Conservation (phyloP, 1,140 invertebrate species). For the Platyura marginata region DNA sequence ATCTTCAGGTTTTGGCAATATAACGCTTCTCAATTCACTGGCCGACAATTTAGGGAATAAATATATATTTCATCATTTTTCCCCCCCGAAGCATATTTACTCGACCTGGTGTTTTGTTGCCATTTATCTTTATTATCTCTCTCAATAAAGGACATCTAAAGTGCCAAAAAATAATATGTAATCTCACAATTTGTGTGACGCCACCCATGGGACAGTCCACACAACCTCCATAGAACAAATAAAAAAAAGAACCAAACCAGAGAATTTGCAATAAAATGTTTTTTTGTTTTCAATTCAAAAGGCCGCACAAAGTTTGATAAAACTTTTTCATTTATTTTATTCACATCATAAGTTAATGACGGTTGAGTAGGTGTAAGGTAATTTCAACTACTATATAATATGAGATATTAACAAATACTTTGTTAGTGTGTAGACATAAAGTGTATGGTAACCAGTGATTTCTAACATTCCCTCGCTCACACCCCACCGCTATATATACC, state of each 20-base stretch:
- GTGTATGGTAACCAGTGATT: too few species aligned
- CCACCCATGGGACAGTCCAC: neutral
- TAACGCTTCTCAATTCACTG: too few species aligned
- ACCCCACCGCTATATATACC: too few species aligned
- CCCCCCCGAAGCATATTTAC: too few species aligned
- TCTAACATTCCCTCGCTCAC: too few species aligned
- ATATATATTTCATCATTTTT: too few species aligned
- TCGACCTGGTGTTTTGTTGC: neutral
- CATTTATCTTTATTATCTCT: neutral
- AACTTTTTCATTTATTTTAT: neutral
- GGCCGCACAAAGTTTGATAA: neutral
- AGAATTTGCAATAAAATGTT: neutral
- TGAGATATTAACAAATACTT: too few species aligned
- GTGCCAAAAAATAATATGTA: neutral
- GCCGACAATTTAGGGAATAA: too few species aligned
- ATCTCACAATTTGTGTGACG: neutral
- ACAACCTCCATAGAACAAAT: neutral
- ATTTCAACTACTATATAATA: too few species aligned
- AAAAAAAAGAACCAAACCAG: neutral
- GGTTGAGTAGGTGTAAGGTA: too few species aligned
- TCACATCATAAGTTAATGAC: neutral
- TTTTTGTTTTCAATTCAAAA: neutral
- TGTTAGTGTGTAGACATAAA: too few species aligned
- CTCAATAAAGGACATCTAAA: neutral
- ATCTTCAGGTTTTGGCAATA: too few species aligned